phyloP scores from a whole-genome alignment of 2,888 invertebrate species.

The Eristalis pertinax region DNA sequence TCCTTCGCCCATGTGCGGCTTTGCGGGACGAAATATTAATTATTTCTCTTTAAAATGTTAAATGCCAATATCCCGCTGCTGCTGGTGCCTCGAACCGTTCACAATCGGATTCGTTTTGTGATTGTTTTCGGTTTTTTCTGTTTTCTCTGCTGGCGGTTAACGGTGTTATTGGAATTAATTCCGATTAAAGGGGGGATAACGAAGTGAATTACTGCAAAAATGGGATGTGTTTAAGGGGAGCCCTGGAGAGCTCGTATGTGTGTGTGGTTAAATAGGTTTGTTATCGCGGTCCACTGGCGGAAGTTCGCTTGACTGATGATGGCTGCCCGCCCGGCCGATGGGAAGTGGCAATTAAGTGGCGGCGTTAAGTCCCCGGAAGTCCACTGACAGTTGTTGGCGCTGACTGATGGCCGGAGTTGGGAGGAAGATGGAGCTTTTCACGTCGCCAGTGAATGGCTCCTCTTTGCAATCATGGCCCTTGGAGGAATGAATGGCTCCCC shows the following conservation, averaged over 20 bases:
- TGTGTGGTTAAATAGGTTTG: neutral
- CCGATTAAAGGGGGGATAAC: slow-evolving; percentile 23
- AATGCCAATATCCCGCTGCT: neutral
- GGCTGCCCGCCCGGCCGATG: neutral
- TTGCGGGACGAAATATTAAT: slow-evolving; percentile 19
- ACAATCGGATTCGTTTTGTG: neutral
- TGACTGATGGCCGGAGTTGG: too few species aligned
- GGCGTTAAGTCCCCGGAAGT: neutral
- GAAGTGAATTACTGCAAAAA: neutral
- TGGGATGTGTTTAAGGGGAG: neutral
- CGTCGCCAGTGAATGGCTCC: too few species aligned
- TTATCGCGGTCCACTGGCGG: neutral
- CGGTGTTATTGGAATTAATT: neutral
- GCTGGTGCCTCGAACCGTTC: neutral
- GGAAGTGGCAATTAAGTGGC: neutral
- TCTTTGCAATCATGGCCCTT: too few species aligned
- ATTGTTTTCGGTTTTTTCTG: neutral
- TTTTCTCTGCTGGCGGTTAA: neutral
- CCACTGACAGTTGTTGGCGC: neutral
- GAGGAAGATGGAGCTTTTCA: too few species aligned
- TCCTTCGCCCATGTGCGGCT: neutral
- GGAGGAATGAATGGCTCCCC: too few species aligned
- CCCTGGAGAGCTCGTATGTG: neutral
- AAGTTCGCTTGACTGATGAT: neutral
- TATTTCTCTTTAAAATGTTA: slow-evolving; percentile 10